Base-by-base conservation (phyloP, 2,797 vertebrate species). In the Luscinia luscinia region DNA sequence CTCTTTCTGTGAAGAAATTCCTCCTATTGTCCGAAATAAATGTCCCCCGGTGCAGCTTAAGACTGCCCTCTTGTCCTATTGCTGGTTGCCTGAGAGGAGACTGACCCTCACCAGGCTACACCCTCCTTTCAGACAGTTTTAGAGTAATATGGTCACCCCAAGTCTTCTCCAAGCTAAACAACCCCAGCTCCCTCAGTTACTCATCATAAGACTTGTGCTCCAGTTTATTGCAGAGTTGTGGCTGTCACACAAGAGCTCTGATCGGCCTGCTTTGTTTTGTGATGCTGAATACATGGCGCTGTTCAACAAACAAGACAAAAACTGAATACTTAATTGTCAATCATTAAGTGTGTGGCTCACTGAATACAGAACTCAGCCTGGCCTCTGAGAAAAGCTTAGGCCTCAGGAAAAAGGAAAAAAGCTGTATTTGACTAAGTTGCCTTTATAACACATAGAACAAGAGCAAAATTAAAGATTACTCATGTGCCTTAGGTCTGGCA, bases 241-340 rank as follows among this genome's bases (percentile, higher is more conserved):
- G 27, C 40, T 2, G 0, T 36, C 30, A 4, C 1, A 12, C 0
- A 0, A 17, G n/a, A 48, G 10, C 30, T 34, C 15, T 0, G 0
- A 49, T 23, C 9, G 58, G 24, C 26, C 9, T 59, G 20, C 21
- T 52, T 15, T 8, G 22, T 28, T 9, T 12, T 0, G 1, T 0
- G 0, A 3, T 24, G 41, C 32, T 11, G 41, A n/a, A 48, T 40
- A 3, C 17, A 6, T 0, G 1, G 22, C 0, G 0, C 46, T 64
- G 32, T 38, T 81, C 6, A 4, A 9, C 26, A 48, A 76, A 28
- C 43, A 12, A 41, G 57, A 30, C 15, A 19, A 66, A 87, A 57
- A 52, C 5, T 3, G 30, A 82, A n/a, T 21, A 24, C 5, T 58
- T 76, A 55, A 73, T 62, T 73, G 36, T 40, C 0, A 1, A 32